Evolutionary conservation across 1,140 invertebrate genomes (phyloP).

Genomic region (Aphidius gifuensis): DNA sequence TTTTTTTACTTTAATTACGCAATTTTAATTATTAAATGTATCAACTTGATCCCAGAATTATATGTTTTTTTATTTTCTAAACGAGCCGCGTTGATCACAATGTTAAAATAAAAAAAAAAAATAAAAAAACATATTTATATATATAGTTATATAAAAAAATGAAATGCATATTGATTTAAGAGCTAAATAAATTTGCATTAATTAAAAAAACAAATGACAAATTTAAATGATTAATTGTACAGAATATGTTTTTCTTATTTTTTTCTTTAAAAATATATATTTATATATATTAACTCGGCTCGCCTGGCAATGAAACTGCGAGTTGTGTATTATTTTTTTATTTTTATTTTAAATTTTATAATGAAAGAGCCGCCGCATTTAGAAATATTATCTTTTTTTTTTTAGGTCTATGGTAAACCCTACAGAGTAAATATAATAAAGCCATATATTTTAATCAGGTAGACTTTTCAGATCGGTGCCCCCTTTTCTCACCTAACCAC

Average conservation of each 20-base stretch:
- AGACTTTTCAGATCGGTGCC: conserved; percentile 53
- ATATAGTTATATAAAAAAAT: conserved; percentile 19
- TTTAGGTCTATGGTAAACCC: conserved; percentile 53
- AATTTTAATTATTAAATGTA: conserved; percentile 32
- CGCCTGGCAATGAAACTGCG: conserved; percentile 34
- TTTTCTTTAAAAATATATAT: conserved; percentile 33
- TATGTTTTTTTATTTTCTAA: conserved; percentile 22
- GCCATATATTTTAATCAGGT: conserved; percentile 56
- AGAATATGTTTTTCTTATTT: conserved; percentile 9
- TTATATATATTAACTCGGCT: conserved; percentile 34
- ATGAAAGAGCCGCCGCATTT: conserved; percentile 38
- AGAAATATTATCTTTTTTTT: conserved; percentile 48
- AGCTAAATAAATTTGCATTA: neutral
- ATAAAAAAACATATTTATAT: conserved; percentile 18
- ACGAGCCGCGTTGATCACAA: conserved; percentile 38
- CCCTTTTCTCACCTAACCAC: conserved; percentile 34
- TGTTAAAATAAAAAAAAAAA: conserved; percentile 10
- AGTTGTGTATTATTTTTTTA: neutral
- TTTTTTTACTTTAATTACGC: conserved; percentile 21
- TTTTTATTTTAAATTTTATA: conserved; percentile 6
- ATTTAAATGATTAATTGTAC: neutral
- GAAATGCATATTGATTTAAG: neutral
- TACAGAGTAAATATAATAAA: conserved; percentile 56
- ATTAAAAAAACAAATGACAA: neutral
- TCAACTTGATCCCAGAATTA: conserved; percentile 41